These are phyloP conservation scores for Promerops cafer DNA, from an alignment of 2,113 vertebrate genomes.

Conservation along the genomic window DNA sequence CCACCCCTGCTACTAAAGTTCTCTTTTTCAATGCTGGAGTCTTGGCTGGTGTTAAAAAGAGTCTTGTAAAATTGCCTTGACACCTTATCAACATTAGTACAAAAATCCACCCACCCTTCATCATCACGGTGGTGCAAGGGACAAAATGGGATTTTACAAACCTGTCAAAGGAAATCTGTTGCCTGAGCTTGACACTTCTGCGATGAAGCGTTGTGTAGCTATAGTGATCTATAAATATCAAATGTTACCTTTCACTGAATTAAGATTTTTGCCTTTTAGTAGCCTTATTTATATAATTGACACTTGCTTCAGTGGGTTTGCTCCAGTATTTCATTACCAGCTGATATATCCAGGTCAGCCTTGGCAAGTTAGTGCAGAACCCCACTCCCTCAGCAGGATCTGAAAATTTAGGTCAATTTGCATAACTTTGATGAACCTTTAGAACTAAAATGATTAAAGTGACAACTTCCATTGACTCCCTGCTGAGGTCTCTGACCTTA, in stretches of 20 bases:
- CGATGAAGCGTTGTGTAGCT: fast-evolving
- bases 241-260: neutral
- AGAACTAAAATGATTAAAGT: conserved; percentile 16
- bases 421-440: neutral
- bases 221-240: neutral
- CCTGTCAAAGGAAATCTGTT: neutral
- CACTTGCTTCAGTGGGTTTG: neutral
- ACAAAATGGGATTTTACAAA: neutral
- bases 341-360: conserved; percentile 18
- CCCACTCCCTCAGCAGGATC: conserved; percentile 19
- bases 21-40: neutral
- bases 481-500: neutral
- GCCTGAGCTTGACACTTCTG: neutral
- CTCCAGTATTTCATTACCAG: neutral
- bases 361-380: neutral
- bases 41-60: neutral
- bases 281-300: conserved; percentile 6
- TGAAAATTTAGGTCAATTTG: neutral
- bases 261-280: neutral
- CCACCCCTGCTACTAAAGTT: neutral
- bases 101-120: neutral
- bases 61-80: neutral
- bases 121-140: neutral
- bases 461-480: conserved; percentile 1
- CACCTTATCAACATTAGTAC: neutral